Evolutionary conservation across 2,113 vertebrate species (phyloP), one percentile per base, ranked within the genome.

Genomic region (Pomatostomus ruficeps): DNA sequence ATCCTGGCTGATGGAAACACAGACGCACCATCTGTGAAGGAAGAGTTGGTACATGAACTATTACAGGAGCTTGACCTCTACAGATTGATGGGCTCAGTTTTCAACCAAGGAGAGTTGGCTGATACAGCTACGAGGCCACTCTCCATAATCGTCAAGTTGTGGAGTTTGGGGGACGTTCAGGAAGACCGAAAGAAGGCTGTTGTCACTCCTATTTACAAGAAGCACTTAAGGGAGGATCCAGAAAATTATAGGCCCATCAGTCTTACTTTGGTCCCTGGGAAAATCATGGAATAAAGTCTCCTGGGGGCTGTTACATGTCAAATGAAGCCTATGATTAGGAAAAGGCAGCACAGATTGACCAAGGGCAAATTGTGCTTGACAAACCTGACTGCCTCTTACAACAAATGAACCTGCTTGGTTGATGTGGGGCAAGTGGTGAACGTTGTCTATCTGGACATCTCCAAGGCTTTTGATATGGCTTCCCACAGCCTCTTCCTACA

Each of bases 61-160:
- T 52, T 52, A 66, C n/a, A 81, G 28, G 11, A 59, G 24, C n/a
- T 52, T 59, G 16, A n/a, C 4, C 24, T 65, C n/a, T 35, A 18
- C 24, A 52, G 17, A 40, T 6, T 40, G 52, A 46, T 67, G 24
- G 2, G 5, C 7, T 45, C 68, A 45, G 13, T 45, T 58, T n/a
- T 16, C 20, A 52, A 21, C 11, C 29, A 67, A 16, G 1, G 9
- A 52, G 15, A 67, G 45, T 20, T 51, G 45, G 13, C 33, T 4
- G 1, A 45, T 33, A n/a, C 0, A 29, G 33, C 23, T 80, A 7
- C 0, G 0, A 74, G 52, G 38, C 24, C 20, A 74, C n/a, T 31
- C 61, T n/a, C 16, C n/a, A 26, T 31, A 15, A 74, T 35, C 29
- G 45, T n/a, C 0, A 0, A 54, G 7, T 29, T 46, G 16, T 22